phyloP scores from a whole-genome alignment of 2,888 invertebrate genomes.

The Drosophila neonasuta region DNA sequence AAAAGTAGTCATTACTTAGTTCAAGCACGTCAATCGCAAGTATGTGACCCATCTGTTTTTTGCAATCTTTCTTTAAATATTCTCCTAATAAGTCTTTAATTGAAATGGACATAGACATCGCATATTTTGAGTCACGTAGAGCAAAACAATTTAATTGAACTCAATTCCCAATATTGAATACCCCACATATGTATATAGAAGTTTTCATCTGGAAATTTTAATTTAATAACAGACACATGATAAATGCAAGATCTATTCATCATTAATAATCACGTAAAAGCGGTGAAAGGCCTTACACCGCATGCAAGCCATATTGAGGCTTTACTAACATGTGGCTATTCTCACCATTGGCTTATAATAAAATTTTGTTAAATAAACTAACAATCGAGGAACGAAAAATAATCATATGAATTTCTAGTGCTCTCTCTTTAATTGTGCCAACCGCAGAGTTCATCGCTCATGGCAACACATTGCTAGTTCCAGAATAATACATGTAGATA shows the following conservation, averaged over 20 bases:
- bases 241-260: not conserved
- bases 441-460: not conserved
- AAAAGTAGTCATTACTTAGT: not conserved
- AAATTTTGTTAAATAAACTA: conserved; percentile 38
- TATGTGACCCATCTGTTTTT: not conserved
- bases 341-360: conserved; percentile 39
- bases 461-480: not conserved
- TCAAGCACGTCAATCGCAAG: not conserved
- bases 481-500: not conserved
- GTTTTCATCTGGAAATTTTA: not conserved
- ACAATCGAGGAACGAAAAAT: conserved; percentile 13
- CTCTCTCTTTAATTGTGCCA: not conserved
- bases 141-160: conserved; percentile 8
- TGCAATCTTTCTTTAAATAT: not conserved
- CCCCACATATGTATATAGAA: not conserved
- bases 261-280: not conserved
- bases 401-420: conserved; percentile 2
- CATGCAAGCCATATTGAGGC: conserved; percentile 26
- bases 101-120: not conserved
- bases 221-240: conserved; percentile 5
- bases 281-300: conserved; percentile 11
- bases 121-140: not conserved
- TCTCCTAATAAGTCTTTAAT: not conserved
- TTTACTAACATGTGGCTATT: conserved; percentile 40
- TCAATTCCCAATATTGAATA: not conserved